These are phyloP conservation scores for Stratiomys singularior DNA, from an alignment of 2,888 invertebrate species.

Conservation along the genomic window DNA sequence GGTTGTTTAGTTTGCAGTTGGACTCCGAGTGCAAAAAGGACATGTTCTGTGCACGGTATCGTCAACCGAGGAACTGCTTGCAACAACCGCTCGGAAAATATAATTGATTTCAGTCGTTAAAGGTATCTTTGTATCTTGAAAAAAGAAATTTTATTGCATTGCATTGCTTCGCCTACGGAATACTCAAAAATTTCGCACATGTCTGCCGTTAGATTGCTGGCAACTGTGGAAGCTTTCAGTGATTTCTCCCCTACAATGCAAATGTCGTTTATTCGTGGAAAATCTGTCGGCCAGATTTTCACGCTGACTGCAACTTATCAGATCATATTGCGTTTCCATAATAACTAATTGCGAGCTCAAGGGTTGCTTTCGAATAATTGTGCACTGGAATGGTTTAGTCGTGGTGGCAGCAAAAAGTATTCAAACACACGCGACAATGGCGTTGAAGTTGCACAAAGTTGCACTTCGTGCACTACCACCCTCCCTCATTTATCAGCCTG, in stretches of 20 bases:
- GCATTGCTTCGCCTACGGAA: background rate
- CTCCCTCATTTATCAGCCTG: background rate
- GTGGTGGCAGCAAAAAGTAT: background rate
- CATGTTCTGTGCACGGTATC: background rate
- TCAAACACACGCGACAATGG: constrained; percentile 13
- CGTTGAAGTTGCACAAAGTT: background rate
- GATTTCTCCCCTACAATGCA: constrained; percentile 7
- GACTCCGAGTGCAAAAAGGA: background rate
- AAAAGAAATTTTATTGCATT: background rate
- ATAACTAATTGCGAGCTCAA: too few species aligned
- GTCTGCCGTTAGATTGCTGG: background rate
- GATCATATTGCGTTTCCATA: too few species aligned
- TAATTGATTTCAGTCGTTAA: too few species aligned
- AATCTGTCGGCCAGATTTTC: constrained; percentile 14
- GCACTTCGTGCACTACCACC: background rate
- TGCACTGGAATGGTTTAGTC: constrained; percentile 5
- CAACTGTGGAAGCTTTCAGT: constrained; percentile 26
- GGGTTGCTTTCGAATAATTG: background rate
- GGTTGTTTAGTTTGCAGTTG: too few species aligned
- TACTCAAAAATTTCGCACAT: constrained; percentile 14
- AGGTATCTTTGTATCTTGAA: too few species aligned
- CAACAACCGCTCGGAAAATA: too few species aligned
- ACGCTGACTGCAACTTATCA: too few species aligned
- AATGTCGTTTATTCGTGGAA: background rate
- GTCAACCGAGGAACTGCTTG: too few species aligned